A percentile compares a stretch with the other conserved stretches of the same genome.
These are phyloP conservation scores for Physella acuta DNA, from an alignment of 1,140 invertebrate species.

Conservation along the genomic window DNA sequence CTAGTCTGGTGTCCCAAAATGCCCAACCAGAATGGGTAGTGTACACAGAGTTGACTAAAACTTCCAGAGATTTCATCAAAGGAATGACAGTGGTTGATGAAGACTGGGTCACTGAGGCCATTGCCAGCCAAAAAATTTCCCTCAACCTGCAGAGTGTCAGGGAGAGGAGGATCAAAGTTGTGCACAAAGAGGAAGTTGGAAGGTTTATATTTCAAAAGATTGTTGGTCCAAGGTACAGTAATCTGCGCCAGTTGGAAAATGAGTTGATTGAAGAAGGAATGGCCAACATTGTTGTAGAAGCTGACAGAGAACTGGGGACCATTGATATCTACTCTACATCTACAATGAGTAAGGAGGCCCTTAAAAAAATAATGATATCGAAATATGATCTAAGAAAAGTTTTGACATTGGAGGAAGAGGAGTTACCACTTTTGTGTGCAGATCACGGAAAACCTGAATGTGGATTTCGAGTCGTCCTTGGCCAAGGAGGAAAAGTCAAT, in stretches of 20 bases:
- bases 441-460: not conserved
- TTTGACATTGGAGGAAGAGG: conserved; percentile 18
- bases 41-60: conserved; percentile 38
- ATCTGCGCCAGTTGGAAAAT: conserved; percentile 34
- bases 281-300: conserved; percentile 35
- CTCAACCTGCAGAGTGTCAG: conserved; percentile 32
- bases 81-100: conserved; percentile 42
- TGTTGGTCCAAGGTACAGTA: conserved; percentile 39
- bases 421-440: conserved; percentile 1
- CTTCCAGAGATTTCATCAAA: conserved; percentile 47
- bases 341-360: not conserved
- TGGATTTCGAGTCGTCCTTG: conserved; percentile 25
- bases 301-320: conserved; percentile 30
- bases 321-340: conserved; percentile 30
- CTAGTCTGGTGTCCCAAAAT: conserved; percentile 32
- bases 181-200: conserved; percentile 35
- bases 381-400: not conserved
- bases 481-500: conserved; percentile 27
- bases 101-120: conserved; percentile 31
- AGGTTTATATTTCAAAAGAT: conserved; percentile 32
- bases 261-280: conserved; percentile 14
- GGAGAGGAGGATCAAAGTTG: conserved; percentile 25
- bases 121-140: conserved; percentile 23
- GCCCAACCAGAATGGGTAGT: conserved; percentile 45
- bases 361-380: not conserved